Percentiles rank a stretch among this genome's conserved stretches.
Evolutionary conservation across 2,888 invertebrate genomes (phyloP).

Genomic region (Sarcophaga variegata): DNA sequence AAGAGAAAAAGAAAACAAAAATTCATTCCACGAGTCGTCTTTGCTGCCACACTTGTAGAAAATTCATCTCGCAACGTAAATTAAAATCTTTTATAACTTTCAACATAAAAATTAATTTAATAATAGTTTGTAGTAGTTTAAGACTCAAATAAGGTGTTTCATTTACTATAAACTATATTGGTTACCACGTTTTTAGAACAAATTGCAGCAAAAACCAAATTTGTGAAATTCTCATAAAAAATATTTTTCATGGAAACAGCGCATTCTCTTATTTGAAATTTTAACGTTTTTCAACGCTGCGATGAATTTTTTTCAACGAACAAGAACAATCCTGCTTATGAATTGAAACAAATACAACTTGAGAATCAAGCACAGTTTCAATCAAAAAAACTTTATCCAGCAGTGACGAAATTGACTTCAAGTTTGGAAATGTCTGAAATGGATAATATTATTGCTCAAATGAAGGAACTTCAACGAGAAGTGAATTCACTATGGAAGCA

Average conservation of each 20-base stretch:
- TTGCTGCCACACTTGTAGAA: background rate
- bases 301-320: too few relatives aligned
- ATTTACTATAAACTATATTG: background rate
- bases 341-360: conserved; percentile 2
- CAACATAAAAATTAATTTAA: too few relatives aligned
- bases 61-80: too few relatives aligned
- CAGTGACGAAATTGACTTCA: conserved; percentile 4
- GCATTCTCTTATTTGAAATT: background rate
- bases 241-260: conserved; percentile 8
- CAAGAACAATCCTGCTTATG: background rate
- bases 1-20: conserved; percentile 4
- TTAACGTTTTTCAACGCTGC: conserved; percentile 2
- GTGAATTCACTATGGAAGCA: too few relatives aligned
- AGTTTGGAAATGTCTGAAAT: background rate
- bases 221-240: too few relatives aligned
- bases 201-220: background rate
- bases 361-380: background rate
- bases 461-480: too few relatives aligned
- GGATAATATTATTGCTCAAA: too few relatives aligned
- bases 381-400: background rate
- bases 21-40: background rate
- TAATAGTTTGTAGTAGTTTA: too few relatives aligned
- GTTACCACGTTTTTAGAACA: background rate
- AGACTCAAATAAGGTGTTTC: too few relatives aligned
- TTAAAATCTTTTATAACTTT: too few relatives aligned